Evolutionary conservation across 2,888 invertebrate species (phyloP), one percentile per base, ranked within the genome.

Genomic region (Cyrtodaria siliqua): DNA sequence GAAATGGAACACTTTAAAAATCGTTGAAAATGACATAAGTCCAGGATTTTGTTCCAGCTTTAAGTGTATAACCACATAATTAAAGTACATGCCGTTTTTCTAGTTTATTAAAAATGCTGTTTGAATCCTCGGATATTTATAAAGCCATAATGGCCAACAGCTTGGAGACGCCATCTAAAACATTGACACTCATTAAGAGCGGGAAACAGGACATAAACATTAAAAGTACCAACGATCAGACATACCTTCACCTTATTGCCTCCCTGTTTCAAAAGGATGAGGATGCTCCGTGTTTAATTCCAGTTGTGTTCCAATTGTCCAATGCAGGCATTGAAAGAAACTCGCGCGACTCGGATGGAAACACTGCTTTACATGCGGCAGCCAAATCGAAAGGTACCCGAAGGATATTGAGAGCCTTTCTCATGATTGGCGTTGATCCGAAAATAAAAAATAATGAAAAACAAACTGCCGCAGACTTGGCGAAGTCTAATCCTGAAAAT

Each of bases 331-430:
- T 74, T 18, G 67, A 70, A 18, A 52, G 47, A 18, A 67, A 66
- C 23, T 53, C 66, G 9, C 40, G 14, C 20, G 70, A 79, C 55
- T 12, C 20, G n/a, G 56, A 73, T n/a, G 79, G 79, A 0, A 69
- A 79, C 47, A 73, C 57, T n/a, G 70, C 72, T 12, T 70, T 79
- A 3, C 79, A 79, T 27, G n/a, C 74, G 4, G 74, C 74, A 3
- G 69, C 64, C 14, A 53, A 56, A 52, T 42, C 50, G 14, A 18
- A 14, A 0, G 56, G 67, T 18, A 20, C 61, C 20, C 33, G 67
- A 27, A 42, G 40, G 20, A 57, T 79, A 12, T 49, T 79, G n/a
- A 14, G 70, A 40, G 73, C 63, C 2, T 56, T 79, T 1, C 47
- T 79, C 18, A 59, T 70, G 63, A 55, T 79, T 27, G 79, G 79